Base-by-base conservation (phyloP, 2,888 invertebrate genomes). In the Erebia aethiops region DNA sequence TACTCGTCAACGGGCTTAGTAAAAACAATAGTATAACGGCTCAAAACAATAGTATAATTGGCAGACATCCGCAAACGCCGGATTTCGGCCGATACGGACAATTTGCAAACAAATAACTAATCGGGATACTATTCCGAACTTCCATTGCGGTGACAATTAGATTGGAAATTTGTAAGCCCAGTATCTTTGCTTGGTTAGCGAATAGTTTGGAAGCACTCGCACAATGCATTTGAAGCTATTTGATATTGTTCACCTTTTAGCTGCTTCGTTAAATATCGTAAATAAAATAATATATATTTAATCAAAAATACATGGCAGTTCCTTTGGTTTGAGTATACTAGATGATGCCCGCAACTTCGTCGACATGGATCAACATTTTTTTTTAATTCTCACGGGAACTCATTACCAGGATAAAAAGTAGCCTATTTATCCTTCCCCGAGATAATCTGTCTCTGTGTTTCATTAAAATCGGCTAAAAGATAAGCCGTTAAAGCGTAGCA, bases 81-180 rank as follows among this genome's bases (percentile, higher is more conserved):
- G n/a, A 56, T 65, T 56, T 41, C 21, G 13, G 11, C 58, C n/a
- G 18, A 57, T 60, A 68, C 63, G 58, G 67, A 58, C 69, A 54
- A 67, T 58, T 74, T 69, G 26, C 64, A 69, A 74, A 64, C 71
- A 71, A 71, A 71, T 74, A 74, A 73, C 74, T 74, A 73, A 73
- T 74, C 71, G 73, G 51, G 51, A 74, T n/a, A 74, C 74, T 74
- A 71, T 73, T 69, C 74, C 46, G 35, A 72, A 70, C 68, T 75
- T 69, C 57, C 49, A 61, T 68, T 73, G 67, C 69, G 71, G 73
- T 63, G 71, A 74, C 75, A 75, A 77, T 77, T 77, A 76, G 72
- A 76, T 73, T 74, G 70, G 43, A 66, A 75, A 74, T 71, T 74
- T 71, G 51, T 69, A 41, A 51, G 61, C 60, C 43, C 62, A 70